A percentile compares a stretch with the other conserved stretches of the same genome.
Evolutionary conservation across 2,113 vertebrate species (phyloP).

Genomic region (Gobiocypris rarus): DNA sequence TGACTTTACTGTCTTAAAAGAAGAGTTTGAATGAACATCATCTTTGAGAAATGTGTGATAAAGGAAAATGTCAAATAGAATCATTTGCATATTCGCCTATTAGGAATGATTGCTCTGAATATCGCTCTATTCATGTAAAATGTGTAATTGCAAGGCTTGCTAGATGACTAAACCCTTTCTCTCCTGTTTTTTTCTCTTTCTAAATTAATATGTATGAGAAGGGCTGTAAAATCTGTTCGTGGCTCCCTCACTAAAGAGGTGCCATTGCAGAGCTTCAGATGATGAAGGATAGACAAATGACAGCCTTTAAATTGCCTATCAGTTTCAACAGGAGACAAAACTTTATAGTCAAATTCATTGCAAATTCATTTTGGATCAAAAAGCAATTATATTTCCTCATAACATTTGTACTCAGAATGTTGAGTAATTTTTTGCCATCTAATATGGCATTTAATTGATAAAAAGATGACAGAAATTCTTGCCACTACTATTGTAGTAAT

Average conservation of each 20-base stretch:
- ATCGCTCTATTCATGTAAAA: constrained; percentile 41
- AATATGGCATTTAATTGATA: no score
- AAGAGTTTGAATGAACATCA: constrained; percentile 32
- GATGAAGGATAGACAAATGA: constrained; percentile 49
- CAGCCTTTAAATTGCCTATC: constrained; percentile 37
- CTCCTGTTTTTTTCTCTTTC: neutral
- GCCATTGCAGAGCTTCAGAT: constrained; percentile 37
- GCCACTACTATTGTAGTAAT: no score
- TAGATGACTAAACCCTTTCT: constrained; percentile 50
- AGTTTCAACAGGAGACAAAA: constrained; percentile 23
- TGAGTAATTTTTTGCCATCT: neutral
- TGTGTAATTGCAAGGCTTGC: constrained; percentile 45
- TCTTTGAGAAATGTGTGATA: constrained; percentile 28
- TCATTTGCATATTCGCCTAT: constrained; percentile 56
- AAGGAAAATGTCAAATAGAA: constrained; percentile 49
- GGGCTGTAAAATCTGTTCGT: neutral
- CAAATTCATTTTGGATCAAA: neutral
- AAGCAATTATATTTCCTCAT: constrained; percentile 5
- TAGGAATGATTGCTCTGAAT: constrained; percentile 52
- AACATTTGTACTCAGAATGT: neutral
- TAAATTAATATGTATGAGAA: constrained; percentile 52
- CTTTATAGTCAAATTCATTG: neutral
- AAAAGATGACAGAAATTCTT: neutral
- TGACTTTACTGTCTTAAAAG: neutral
- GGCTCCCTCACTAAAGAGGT: constrained; percentile 29